These are phyloP conservation scores for Heliconius ismenius DNA, from an alignment of 2,888 invertebrate species.

Conservation along the genomic window DNA sequence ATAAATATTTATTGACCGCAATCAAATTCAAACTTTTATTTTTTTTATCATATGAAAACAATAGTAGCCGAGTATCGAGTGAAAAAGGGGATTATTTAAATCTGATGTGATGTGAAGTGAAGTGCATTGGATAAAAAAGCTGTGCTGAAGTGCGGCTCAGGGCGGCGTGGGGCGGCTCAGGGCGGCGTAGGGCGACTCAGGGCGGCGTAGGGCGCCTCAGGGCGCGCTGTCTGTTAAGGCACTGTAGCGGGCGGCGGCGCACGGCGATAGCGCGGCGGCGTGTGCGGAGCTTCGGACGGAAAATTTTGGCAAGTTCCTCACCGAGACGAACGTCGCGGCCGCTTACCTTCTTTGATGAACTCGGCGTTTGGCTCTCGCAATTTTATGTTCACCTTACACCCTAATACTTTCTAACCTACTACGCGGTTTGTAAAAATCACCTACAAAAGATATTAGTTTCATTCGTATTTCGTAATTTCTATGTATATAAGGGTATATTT, in stretches of 20 bases:
- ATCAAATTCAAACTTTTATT: background rate
- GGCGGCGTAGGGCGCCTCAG: constrained; percentile 38
- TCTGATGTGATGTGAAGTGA: background rate
- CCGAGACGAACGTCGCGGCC: constrained; percentile 60
- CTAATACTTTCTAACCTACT: constrained; percentile 76
- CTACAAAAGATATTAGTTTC: constrained; percentile 83
- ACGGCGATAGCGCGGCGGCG: constrained; percentile 56
- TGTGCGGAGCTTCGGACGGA: constrained; percentile 78
- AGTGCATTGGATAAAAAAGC: constrained; percentile 1
- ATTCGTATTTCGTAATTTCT: constrained; percentile 79
- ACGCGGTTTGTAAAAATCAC: constrained; percentile 82
- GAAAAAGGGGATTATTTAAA: background rate
- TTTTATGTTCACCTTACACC: constrained; percentile 72
- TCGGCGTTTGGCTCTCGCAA: constrained; percentile 72
- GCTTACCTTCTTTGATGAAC: constrained; percentile 60
- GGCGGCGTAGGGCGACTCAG: constrained; percentile 37
- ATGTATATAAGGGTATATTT: constrained; percentile 81
- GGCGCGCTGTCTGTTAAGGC: constrained; percentile 55
- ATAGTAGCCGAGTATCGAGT: background rate
- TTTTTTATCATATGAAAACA: background rate
- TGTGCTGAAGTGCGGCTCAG: background rate
- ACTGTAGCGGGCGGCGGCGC: constrained; percentile 64
- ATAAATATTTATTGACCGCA: background rate
- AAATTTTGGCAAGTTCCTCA: constrained; percentile 76
- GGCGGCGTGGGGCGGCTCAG: constrained; percentile 30